These are phyloP conservation scores for Paraescarpia echinospica DNA, from an alignment of 1,140 invertebrate genomes.

Conservation along the genomic window DNA sequence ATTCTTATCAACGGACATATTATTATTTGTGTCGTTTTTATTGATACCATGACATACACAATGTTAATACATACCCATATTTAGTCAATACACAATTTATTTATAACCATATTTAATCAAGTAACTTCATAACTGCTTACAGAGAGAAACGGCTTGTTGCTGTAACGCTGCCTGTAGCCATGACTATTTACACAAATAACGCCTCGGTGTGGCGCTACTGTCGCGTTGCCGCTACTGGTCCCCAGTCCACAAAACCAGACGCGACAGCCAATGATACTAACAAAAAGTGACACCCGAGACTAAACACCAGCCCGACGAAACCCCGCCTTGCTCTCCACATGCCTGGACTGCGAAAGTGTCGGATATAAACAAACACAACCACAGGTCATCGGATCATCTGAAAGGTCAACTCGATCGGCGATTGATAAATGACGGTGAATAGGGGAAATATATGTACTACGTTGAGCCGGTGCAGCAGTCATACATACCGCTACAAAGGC, in stretches of 20 bases:
- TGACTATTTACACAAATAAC: neutral
- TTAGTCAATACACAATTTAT: no score
- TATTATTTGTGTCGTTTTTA: no score
- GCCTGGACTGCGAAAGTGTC: neutral
- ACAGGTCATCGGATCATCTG: neutral
- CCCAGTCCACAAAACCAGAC: neutral
- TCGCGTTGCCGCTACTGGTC: neutral
- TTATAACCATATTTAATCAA: neutral
- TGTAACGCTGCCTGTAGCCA: neutral
- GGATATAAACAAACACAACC: neutral
- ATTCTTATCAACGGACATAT: no score
- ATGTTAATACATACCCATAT: no score
- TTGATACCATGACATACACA: no score
- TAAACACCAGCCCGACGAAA: neutral
- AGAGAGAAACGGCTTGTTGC: neutral
- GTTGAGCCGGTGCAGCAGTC: neutral
- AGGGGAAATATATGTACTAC: neutral
- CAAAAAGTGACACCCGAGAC: neutral
- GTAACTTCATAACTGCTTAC: neutral
- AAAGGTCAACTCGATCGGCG: neutral
- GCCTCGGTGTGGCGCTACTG: neutral
- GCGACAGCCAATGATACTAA: neutral
- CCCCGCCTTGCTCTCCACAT: neutral
- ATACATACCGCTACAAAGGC: neutral
- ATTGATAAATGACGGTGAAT: conserved; percentile 1